A percentile compares a stretch with the other conserved stretches of the same genome.
These are phyloP conservation scores for Papilio demoleus DNA, from an alignment of 2,888 invertebrate species.

Conservation along the genomic window DNA sequence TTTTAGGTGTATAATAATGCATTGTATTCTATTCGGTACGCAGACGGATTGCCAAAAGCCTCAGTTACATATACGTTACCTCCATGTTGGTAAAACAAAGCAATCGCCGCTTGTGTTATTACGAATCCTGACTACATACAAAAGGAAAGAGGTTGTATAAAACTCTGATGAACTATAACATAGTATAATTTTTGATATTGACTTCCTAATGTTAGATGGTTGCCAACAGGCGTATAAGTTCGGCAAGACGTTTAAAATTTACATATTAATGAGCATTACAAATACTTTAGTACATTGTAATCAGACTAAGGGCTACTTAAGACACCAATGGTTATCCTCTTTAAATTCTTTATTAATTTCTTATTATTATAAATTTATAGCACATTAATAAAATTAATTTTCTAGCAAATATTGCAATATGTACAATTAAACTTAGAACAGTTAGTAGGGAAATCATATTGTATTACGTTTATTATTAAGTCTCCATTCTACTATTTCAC, in stretches of 20 bases:
- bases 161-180: constrained; percentile 7
- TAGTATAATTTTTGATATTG: neutral
- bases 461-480: neutral
- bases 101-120: constrained; percentile 20
- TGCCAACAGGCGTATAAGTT: neutral
- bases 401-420: too few relatives aligned
- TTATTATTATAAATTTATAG: too few relatives aligned
- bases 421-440: neutral
- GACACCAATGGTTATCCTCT: neutral
- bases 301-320: neutral
- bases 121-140: neutral
- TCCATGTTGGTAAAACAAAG: constrained; percentile 34
- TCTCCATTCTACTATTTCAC: neutral
- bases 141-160: constrained; percentile 1
- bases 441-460: neutral
- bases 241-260: neutral
- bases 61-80: neutral
- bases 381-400: too few relatives aligned
- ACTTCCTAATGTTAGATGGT: neutral
- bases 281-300: neutral
- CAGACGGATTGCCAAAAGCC: constrained; percentile 30
- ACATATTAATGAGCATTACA: neutral
- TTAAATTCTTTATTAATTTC: too few relatives aligned
- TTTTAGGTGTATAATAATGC: constrained; percentile 26
- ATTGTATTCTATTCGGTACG: constrained; percentile 37